Base-by-base conservation (phyloP, 2,797 vertebrate genomes). In the Smutsia gigantea region DNA sequence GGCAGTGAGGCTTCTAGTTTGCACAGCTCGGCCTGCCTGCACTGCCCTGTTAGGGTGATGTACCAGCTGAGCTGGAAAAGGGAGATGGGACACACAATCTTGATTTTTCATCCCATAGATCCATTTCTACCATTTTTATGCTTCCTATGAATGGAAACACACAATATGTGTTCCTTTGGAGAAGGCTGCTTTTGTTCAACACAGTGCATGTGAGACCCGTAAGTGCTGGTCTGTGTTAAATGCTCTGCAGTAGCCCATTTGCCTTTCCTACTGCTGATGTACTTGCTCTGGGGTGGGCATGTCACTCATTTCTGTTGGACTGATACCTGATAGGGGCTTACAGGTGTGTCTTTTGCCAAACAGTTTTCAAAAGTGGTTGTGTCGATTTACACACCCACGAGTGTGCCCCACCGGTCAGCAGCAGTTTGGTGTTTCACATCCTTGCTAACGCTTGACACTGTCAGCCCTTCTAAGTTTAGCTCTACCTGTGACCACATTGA, bases 351-450 rank as follows among this genome's bases (percentile, higher is more conserved):
- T 42, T 4, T 15, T 2, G 21, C 63, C 46, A 2, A 5, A 31
- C 23, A 8, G 23, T 10, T 42, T 64, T 64, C 37, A 21, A 4
- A 23, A 90, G 71, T 2, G 42, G 21, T 17, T 1, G 49, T 19
- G 0, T 8, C 2, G 5, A 29, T 27, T 27, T 34, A 3, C 8
- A 6, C 14, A 19, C 27, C 18, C 27, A 6, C 2, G 10, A 25
- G 9, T 0, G 2, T 0, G 0, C n/a, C 31, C 49, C 14, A 14
- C 46, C 31, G 0, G 12, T 11, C 8, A 15, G n/a, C 4, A 1
- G 37, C 55, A 0, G 18, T 17, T 17, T 11, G 8, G 17, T 49
- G 37, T 7, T 51, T 55, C 7, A 1, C 11, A 3, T 31, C 37
- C 37, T 37, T 59, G 87, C 4, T 15, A 46, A 4, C 63, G 2